A percentile compares a stretch with the other conserved stretches of the same genome.
phyloP scores from a whole-genome alignment of 2,888 invertebrate species.

The Linhomoeus sp. region DNA sequence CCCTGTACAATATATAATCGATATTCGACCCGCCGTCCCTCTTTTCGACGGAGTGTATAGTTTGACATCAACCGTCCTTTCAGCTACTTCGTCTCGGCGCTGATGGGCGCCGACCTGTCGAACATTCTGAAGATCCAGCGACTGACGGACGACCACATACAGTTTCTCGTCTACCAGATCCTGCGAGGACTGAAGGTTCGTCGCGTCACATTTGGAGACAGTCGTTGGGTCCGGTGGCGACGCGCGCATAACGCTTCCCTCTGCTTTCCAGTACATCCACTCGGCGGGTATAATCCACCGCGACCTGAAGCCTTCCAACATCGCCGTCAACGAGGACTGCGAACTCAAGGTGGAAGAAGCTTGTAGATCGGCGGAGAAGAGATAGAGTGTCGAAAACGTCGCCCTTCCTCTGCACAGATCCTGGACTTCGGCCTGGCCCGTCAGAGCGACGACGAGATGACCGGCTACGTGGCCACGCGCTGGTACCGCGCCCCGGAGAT shows the following conservation, averaged over 20 bases:
- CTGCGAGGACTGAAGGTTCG: slow-evolving; percentile 67
- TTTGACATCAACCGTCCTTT: too few relatives aligned
- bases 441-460: slow-evolving; percentile 96
- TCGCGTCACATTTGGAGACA: not conserved
- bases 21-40: too few relatives aligned
- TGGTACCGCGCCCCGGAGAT: slow-evolving; percentile 84
- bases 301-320: slow-evolving; percentile 95
- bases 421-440: slow-evolving; percentile 93
- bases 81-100: slow-evolving; percentile 77
- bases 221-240: too few relatives aligned
- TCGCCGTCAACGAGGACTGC: slow-evolving; percentile 98
- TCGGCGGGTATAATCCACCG: slow-evolving; percentile 91
- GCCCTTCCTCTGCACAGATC: slow-evolving; percentile 43
- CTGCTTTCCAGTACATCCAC: slow-evolving; percentile 65
- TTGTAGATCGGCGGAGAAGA: too few relatives aligned
- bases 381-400: too few relatives aligned
- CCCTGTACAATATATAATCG: too few relatives aligned
- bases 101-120: slow-evolving; percentile 97
- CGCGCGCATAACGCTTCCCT: too few relatives aligned
- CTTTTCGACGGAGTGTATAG: not conserved
- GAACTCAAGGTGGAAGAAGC: slow-evolving; percentile 59
- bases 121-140: slow-evolving; percentile 92
- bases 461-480: slow-evolving; percentile 81
- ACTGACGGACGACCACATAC: slow-evolving; percentile 91
- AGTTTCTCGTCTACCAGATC: slow-evolving; percentile 94